phyloP scores from a whole-genome alignment of 1,140 invertebrate genomes.

The Onthophagus taurus region DNA sequence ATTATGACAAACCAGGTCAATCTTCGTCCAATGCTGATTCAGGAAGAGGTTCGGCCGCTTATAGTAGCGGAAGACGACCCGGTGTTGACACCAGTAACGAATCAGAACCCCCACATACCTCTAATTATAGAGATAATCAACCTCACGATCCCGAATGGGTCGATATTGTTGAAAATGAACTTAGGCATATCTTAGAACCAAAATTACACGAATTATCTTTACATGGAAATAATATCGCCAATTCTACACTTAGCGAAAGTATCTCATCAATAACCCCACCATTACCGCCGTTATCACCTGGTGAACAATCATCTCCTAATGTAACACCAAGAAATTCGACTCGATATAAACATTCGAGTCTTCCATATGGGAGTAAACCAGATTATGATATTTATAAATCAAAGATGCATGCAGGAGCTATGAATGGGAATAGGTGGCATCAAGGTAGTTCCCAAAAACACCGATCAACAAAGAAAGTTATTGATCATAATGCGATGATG shows the following conservation, averaged over 20 bases:
- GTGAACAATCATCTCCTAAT: conserved; percentile 37
- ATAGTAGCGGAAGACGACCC: conserved; percentile 57
- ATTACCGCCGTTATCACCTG: conserved; percentile 63
- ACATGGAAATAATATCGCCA: conserved; percentile 38
- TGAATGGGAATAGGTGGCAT: conserved; percentile 24
- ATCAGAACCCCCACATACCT: conserved; percentile 3
- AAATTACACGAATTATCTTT: conserved; percentile 47
- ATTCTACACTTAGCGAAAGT: conserved; percentile 53
- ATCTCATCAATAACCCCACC: conserved; percentile 65
- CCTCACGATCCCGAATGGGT: conserved; percentile 72
- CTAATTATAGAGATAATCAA: conserved; percentile 23
- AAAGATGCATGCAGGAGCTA: conserved; percentile 29
- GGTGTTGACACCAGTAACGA: conserved; percentile 35
- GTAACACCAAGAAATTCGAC: conserved; percentile 40
- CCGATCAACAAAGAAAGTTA: conserved; percentile 28
- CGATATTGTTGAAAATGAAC: conserved; percentile 70
- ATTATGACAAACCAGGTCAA: conserved; percentile 61
- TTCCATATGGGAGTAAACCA: conserved; percentile 48
- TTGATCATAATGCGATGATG: conserved; percentile 30
- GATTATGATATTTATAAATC: conserved; percentile 40
- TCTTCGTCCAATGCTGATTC: conserved; percentile 63
- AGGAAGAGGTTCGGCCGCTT: conserved; percentile 63
- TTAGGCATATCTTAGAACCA: conserved; percentile 66
- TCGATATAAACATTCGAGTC: conserved; percentile 41
- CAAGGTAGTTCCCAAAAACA: conserved; percentile 26